These are phyloP conservation scores for Tinamus guttatus DNA, from an alignment of 2,113 vertebrate species.

Conservation along the genomic window DNA sequence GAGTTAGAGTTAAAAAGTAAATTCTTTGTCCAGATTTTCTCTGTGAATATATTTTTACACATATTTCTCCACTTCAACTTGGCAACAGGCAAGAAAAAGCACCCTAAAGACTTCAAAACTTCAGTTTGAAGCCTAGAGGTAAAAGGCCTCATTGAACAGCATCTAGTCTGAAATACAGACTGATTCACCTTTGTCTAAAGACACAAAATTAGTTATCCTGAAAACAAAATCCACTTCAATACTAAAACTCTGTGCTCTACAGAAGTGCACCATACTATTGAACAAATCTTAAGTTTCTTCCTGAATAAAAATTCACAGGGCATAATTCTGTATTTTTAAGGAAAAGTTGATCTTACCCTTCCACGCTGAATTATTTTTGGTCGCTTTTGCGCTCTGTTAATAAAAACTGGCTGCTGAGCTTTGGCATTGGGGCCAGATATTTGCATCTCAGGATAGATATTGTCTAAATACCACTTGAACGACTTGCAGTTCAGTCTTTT, in stretches of 20 bases:
- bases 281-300: background rate
- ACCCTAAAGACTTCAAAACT: background rate
- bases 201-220: background rate
- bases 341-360: conserved; percentile 81
- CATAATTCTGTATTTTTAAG: background rate
- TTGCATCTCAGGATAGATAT: conserved; percentile 96
- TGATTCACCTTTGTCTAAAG: background rate
- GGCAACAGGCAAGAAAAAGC: background rate
- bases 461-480: conserved; percentile 96
- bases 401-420: conserved; percentile 84
- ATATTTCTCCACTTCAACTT: background rate
- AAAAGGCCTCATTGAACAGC: background rate
- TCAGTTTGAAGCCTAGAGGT: background rate
- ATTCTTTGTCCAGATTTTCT: background rate
- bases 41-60: background rate
- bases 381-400: conserved; percentile 87
- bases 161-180: background rate
- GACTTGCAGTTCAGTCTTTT: conserved; percentile 87
- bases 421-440: conserved; percentile 84
- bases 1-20: background rate
- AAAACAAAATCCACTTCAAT: background rate
- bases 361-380: conserved; percentile 90
- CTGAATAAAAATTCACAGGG: background rate
- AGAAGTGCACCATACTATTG: background rate
- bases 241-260: background rate